Base-by-base conservation (phyloP, 2,888 invertebrate genomes). In the Petrophora chlorosata region DNA sequence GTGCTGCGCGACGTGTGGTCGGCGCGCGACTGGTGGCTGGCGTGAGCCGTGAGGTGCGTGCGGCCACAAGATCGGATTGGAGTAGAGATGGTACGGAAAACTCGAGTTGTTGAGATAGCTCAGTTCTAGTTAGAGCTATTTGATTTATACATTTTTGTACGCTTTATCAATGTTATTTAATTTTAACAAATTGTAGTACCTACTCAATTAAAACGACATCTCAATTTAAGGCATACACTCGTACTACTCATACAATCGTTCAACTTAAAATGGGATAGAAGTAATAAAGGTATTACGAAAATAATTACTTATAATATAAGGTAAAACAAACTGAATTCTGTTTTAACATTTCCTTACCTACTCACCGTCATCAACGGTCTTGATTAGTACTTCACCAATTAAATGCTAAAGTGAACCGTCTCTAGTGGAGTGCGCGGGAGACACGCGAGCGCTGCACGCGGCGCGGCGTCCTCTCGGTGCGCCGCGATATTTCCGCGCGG, bases 11-110 rank as follows among this genome's bases (percentile, higher is more conserved):
- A 57, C 60, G 58, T 65, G 69, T 57, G 59, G 75, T 67, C 72
- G 85, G 62, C 87, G 84, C 82, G 80, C 87, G 87, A 88, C 86
- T 85, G 85, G 63, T 74, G 72, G 63, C 41, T 45, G 46, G 46
- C 56, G 42, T 52, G 39, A 26, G 44, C 40, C 56, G 41, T 50
- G 41, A 28, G 41, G 36, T 36, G 30, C 10, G 15, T n/a, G 49
- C 39, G 50, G 53, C 3, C 52, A 57, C 56, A 17, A 3, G 19
- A 13, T 19, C 42, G 42, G 42, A 48, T 41, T 22, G 33, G 53
- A 51, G n/a, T n/a, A 32, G 19, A 7, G 15, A 35, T 50, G 56
- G 36, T 28, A 39, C 33, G 44, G 53, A 56, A 58, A 53, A 45
- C 41, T 51, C 15, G 9, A 9, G 35, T 25, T 9, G 16, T 30